Conservation (phyloP, 2,113 vertebrate genomes). For the Xiphorhynchus elegans region DNA sequence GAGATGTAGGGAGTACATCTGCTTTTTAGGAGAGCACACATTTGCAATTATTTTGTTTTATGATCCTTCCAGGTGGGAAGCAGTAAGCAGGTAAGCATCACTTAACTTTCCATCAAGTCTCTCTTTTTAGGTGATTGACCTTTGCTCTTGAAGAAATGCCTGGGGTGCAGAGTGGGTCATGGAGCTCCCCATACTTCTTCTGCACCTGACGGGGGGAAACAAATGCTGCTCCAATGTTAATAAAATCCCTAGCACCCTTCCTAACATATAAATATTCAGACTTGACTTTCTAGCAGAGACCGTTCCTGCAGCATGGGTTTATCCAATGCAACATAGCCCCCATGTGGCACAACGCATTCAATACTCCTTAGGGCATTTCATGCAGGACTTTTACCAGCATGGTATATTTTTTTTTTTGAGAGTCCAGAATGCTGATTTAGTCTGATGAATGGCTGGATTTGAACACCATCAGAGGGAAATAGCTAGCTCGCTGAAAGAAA, state of each 20-base stretch:
- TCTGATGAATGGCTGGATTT: background rate
- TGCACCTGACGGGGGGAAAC: background rate
- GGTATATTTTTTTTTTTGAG: background rate
- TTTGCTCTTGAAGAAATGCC: background rate
- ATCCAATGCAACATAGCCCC: background rate
- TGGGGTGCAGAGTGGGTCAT: background rate
- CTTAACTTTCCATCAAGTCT: background rate
- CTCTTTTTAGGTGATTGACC: background rate
- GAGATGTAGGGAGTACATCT: background rate
- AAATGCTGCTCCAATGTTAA: background rate
- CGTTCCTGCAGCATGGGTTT: background rate
- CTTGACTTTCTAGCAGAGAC: background rate
- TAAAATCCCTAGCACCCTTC: background rate
- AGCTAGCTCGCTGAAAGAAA: background rate
- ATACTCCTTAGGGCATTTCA: accelerated
- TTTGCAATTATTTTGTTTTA: background rate
- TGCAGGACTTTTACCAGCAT: background rate
- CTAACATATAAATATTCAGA: accelerated
- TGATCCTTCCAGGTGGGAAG: background rate
- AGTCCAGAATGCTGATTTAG: background rate
- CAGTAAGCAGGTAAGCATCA: background rate
- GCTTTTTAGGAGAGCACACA: background rate
- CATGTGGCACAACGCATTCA: background rate
- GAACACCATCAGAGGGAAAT: background rate
- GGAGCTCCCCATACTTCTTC: background rate